phyloP scores from a whole-genome alignment of 2,888 invertebrate genomes.

The Drosophila mimica region DNA sequence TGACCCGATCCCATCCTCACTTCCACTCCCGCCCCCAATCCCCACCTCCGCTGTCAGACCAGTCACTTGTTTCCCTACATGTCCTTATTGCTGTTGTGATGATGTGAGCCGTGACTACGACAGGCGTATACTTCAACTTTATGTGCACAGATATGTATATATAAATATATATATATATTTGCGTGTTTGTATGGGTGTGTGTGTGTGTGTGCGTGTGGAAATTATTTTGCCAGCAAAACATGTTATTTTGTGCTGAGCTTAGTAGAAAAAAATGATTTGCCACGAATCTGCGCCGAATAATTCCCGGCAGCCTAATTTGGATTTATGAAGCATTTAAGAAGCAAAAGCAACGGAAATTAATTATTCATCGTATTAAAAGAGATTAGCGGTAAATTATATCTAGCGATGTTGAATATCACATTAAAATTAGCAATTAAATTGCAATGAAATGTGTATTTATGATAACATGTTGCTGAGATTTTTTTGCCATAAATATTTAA shows the following conservation, averaged over 20 bases:
- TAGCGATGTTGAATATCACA: slow-evolving; percentile 18
- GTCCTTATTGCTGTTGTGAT: slow-evolving; percentile 36
- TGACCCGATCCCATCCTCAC: neutral
- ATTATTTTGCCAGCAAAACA: slow-evolving; percentile 46
- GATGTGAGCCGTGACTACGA: slow-evolving; percentile 35
- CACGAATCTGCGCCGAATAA: slow-evolving; percentile 25
- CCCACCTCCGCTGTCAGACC: slow-evolving; percentile 5
- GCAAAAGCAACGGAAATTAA: slow-evolving; percentile 26
- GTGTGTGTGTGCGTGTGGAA: slow-evolving; percentile 23
- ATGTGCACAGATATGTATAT: neutral
- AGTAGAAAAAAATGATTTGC: slow-evolving; percentile 27
- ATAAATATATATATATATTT: neutral
- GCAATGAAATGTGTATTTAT: neutral
- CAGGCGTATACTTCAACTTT: slow-evolving; percentile 51
- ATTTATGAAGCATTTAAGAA: slow-evolving; percentile 48
- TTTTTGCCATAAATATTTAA: neutral
- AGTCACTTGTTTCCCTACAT: slow-evolving; percentile 5
- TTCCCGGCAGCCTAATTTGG: slow-evolving; percentile 34
- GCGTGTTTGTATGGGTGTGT: neutral
- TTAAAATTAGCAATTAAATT: slow-evolving; percentile 8
- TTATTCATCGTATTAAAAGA: slow-evolving; percentile 39
- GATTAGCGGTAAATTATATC: slow-evolving; percentile 41
- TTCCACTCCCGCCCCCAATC: slow-evolving; percentile 4
- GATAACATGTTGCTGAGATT: neutral
- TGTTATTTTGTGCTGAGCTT: slow-evolving; percentile 46